These are phyloP conservation scores for Melanogrammus aeglefinus DNA, from an alignment of 2,797 vertebrate genomes.

Conservation along the genomic window DNA sequence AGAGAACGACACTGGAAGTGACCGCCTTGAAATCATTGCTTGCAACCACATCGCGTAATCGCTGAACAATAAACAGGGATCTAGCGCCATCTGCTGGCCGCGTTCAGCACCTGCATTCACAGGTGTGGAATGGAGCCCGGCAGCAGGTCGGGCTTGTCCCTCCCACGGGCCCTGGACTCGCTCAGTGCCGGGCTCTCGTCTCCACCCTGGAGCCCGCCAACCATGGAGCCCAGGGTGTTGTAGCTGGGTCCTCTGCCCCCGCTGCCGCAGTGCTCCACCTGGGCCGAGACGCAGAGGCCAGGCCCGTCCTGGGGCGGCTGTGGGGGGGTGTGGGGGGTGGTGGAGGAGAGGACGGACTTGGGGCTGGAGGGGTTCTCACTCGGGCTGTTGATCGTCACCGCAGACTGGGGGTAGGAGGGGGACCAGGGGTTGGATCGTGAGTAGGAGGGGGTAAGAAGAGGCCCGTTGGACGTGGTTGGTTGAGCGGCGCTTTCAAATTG, in stretches of 20 bases:
- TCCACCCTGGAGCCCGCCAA: conserved; percentile 46
- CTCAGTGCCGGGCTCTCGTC: conserved; percentile 27
- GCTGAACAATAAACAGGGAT: background rate
- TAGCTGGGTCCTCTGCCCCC: conserved; percentile 5
- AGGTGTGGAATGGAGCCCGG: conserved; percentile 33
- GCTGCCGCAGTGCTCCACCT: conserved; percentile 49
- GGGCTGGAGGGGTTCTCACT: conserved; percentile 56
- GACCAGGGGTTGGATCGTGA: background rate
- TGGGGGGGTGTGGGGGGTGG: background rate
- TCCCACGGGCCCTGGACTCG: background rate
- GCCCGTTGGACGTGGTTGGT: background rate
- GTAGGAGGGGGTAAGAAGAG: background rate
- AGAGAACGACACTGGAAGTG: too few relatives aligned
- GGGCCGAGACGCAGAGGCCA: conserved; percentile 53
- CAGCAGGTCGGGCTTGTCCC: conserved; percentile 37
- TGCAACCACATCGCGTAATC: background rate
- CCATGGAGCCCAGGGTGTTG: conserved; percentile 55
- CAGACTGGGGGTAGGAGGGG: conserved; percentile 62
- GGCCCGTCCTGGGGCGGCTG: conserved; percentile 29
- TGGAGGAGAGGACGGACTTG: conserved; percentile 19
- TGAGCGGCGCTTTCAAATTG: background rate
- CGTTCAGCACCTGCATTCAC: conserved; percentile 10
- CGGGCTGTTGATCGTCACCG: conserved; percentile 51
- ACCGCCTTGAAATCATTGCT: background rate
- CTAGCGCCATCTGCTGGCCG: background rate